These are phyloP conservation scores for Chloebia gouldiae DNA, from an alignment of 2,113 vertebrate species.

Conservation along the genomic window DNA sequence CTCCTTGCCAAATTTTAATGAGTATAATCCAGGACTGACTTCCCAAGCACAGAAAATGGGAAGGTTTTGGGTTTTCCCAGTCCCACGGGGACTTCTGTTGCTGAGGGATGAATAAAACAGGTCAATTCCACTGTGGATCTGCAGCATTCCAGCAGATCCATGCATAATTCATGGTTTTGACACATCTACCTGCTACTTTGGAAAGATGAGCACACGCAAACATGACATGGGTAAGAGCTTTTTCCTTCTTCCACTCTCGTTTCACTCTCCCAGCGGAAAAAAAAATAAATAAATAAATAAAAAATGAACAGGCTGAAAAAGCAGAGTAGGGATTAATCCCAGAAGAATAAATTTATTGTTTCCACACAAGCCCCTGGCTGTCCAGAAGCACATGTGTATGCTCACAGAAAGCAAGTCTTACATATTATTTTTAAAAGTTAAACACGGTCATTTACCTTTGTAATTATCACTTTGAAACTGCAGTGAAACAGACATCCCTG, in stretches of 20 bases:
- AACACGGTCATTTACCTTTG: not conserved
- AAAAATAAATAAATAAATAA: no score
- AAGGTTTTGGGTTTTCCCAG: not conserved
- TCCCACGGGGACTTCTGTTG: not conserved
- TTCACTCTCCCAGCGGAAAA: not conserved
- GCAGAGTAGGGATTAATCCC: not conserved
- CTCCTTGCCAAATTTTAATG: not conserved
- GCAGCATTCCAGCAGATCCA: not conserved
- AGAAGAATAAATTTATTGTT: not conserved
- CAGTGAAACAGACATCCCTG: not conserved
- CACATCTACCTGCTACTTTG: not conserved
- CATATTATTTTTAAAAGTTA: rapidly evolving
- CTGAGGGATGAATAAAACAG: not conserved
- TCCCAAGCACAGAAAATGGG: not conserved
- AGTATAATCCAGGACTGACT: not conserved
- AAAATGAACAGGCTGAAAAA: not conserved
- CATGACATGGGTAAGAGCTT: not conserved
- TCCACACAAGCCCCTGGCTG: not conserved
- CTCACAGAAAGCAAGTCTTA: not conserved
- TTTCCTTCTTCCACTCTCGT: not conserved
- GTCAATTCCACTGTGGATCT: not conserved
- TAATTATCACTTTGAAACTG: not conserved
- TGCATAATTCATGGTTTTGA: not conserved
- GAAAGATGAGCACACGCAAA: not conserved
- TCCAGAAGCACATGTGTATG: not conserved